These are phyloP conservation scores for Crotalus viridis DNA, from an alignment of 2,113 vertebrate genomes.

Conservation along the genomic window DNA sequence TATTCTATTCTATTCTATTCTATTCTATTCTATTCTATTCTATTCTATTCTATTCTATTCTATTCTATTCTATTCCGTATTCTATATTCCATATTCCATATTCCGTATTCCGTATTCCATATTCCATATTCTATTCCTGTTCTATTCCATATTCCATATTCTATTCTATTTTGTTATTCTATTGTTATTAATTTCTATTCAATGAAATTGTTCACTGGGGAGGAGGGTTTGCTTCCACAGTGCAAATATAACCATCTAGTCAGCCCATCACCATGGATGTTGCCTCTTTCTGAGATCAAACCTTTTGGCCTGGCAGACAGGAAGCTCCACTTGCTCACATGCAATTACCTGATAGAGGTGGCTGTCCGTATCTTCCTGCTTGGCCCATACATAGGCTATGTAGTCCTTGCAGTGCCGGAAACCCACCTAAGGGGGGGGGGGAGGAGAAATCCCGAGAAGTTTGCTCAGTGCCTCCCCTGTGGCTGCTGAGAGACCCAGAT, in stretches of 20 bases:
- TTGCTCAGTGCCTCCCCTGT: no score
- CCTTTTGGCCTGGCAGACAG: not conserved
- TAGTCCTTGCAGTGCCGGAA: conserved; percentile 97
- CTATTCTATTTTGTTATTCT: no score
- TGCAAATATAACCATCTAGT: not conserved
- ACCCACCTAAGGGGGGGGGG: conserved; percentile 77
- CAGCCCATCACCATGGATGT: not conserved
- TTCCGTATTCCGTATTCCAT: no score
- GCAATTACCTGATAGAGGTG: conserved; percentile 74
- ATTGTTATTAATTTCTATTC: no score
- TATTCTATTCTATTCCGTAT: no score
- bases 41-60: no score
- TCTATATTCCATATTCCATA: no score
- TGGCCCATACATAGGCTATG: conserved; percentile 91
- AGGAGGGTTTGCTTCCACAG: not conserved
- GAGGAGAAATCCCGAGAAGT: not conserved
- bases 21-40: no score
- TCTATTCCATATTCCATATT: no score
- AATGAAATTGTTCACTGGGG: not conserved
- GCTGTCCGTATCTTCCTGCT: conserved; percentile 83
- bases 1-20: no score
- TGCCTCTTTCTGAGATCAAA: not conserved
- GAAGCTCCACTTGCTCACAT: not conserved
- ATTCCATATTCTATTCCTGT: no score
- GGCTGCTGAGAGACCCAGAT: not conserved